A percentile compares a stretch with the other conserved stretches of the same genome.
Conservation (phyloP, 2,888 invertebrate genomes). For the Hybos culiciformis region DNA sequence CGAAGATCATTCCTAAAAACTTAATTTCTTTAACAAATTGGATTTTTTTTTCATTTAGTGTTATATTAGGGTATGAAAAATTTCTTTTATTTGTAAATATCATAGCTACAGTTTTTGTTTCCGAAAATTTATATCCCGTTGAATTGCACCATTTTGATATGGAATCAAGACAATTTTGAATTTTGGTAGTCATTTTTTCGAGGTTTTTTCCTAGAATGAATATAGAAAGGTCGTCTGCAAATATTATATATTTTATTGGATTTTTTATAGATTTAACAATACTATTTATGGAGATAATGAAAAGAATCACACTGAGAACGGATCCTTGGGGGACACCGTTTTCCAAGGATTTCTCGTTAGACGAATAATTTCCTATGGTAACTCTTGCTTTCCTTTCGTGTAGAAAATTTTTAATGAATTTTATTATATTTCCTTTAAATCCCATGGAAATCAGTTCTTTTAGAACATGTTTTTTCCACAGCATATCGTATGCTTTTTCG, state of each 20-base stretch:
- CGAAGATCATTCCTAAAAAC: too few relatives aligned
- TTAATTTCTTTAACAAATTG: too few relatives aligned
- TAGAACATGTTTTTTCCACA: not conserved
- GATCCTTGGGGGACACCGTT: slow-evolving; percentile 1
- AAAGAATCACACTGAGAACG: not conserved
- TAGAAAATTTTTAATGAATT: not conserved
- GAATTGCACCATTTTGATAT: too few relatives aligned
- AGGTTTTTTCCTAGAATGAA: not conserved
- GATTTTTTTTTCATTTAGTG: too few relatives aligned
- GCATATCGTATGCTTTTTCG: too few relatives aligned
- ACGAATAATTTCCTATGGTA: not conserved
- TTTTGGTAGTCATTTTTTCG: too few relatives aligned
- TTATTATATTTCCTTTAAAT: not conserved
- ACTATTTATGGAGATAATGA: not conserved
- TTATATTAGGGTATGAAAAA: too few relatives aligned
- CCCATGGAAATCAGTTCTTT: not conserved
- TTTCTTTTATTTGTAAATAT: too few relatives aligned
- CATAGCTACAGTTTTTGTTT: too few relatives aligned
- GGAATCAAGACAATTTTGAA: too few relatives aligned
- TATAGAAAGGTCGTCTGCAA: not conserved
- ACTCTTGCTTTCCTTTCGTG: not conserved
- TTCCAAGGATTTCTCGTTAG: not conserved
- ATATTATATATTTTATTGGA: not conserved
- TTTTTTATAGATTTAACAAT: not conserved
- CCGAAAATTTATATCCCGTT: too few relatives aligned